Conservation (phyloP, 2,888 invertebrate species). For the Aethes cnicana region DNA sequence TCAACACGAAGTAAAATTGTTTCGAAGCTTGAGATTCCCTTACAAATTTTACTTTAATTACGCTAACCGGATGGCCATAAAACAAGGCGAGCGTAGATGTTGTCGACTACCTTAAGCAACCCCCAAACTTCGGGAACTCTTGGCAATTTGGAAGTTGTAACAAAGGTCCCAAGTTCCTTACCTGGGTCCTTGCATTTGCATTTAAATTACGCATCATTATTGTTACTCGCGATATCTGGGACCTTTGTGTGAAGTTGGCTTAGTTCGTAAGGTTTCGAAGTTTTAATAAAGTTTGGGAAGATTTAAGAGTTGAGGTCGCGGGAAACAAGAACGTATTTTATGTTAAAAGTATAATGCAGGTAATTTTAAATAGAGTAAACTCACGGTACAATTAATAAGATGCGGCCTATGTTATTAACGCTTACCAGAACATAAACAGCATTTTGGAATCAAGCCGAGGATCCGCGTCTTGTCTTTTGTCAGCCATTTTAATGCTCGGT, state of each 20-base stretch:
- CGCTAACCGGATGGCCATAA: slow-evolving; percentile 20
- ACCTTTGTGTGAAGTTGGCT: slow-evolving; percentile 20
- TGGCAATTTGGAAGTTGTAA: slow-evolving; percentile 29
- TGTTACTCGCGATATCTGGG: slow-evolving; percentile 23
- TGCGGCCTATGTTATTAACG: too few species aligned
- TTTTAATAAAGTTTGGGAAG: slow-evolving; percentile 2
- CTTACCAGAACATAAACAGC: too few species aligned
- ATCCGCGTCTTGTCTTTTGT: too few species aligned
- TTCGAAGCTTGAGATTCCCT: background rate
- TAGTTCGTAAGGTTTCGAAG: slow-evolving; percentile 5
- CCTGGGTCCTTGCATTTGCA: slow-evolving; percentile 27
- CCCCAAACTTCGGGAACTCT: slow-evolving; percentile 21
- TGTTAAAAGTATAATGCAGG: too few species aligned
- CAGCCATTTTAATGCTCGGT: too few species aligned
- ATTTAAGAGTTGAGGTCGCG: too few species aligned
- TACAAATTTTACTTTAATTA: slow-evolving; percentile 25
- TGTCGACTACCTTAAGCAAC: slow-evolving; percentile 25
- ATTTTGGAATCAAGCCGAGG: too few species aligned
- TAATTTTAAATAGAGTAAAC: too few species aligned
- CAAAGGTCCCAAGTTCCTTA: slow-evolving; percentile 25
- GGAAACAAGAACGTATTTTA: too few species aligned
- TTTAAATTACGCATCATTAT: slow-evolving; percentile 30
- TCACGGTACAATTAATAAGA: too few species aligned
- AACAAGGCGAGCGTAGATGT: slow-evolving; percentile 20
- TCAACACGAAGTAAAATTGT: too few species aligned